Evolutionary conservation across 2,113 vertebrate species (phyloP).

Genomic region (Oryzias curvinotus): DNA sequence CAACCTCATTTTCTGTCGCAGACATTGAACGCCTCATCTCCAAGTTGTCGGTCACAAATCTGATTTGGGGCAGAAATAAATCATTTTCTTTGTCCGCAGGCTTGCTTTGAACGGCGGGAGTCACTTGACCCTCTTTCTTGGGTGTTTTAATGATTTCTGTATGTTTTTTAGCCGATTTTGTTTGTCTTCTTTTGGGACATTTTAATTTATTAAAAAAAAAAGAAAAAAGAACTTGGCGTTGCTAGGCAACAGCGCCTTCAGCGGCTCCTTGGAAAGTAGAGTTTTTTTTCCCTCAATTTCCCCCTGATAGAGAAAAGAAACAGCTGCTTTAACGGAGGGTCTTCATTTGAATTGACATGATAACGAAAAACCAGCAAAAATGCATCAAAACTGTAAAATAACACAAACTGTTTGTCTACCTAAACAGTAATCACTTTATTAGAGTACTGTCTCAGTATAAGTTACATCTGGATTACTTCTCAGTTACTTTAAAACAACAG

Average conservation of each 20-base stretch:
- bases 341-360: no score
- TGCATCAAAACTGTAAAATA: no score
- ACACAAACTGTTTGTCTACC: no score
- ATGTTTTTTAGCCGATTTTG: conserved; percentile 23
- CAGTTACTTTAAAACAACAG: no score
- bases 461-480: no score
- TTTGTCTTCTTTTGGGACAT: conserved; percentile 67
- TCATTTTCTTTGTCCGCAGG: conserved; percentile 64
- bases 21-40: conserved; percentile 56
- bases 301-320: no score
- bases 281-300: no score
- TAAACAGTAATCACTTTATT: no score
- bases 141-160: conserved; percentile 17
- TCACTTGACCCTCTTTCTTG: conserved; percentile 7
- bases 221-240: conserved; percentile 1
- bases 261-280: conserved; percentile 8
- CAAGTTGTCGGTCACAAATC: conserved; percentile 75
- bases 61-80: conserved; percentile 79
- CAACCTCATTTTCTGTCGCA: no score
- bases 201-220: neutral
- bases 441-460: no score
- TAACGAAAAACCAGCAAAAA: no score
- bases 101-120: conserved; percentile 21
- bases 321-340: no score
- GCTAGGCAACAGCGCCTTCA: conserved; percentile 60